Evolutionary conservation across 2,113 vertebrate species (phyloP).

Genomic region (Gymnarchus niloticus): DNA sequence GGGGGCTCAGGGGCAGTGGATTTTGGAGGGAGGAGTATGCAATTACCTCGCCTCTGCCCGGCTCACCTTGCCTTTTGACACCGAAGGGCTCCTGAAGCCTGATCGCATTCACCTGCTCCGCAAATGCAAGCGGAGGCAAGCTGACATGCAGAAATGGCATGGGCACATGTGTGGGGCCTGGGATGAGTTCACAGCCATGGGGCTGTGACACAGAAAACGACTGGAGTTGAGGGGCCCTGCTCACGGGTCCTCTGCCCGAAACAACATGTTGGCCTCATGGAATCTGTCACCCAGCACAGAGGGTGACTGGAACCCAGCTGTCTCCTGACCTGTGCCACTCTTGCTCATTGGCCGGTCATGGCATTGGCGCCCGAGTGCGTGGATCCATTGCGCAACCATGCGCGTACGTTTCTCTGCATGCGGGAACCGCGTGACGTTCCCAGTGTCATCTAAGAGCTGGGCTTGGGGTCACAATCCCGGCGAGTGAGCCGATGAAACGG

Average conservation of each 20-base stretch:
- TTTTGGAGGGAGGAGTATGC: constrained; percentile 57
- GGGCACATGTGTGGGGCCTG: neutral
- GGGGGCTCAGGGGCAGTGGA: constrained; percentile 39
- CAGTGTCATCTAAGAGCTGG: constrained; percentile 17
- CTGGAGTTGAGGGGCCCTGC: neutral
- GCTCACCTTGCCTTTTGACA: constrained; percentile 31
- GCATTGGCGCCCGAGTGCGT: constrained; percentile 36
- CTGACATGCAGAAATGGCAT: neutral
- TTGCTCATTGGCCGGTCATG: constrained; percentile 7
- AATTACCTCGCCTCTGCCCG: constrained; percentile 61
- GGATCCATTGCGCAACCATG: constrained; percentile 33
- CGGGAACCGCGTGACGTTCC: constrained; percentile 15
- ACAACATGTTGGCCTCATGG: constrained; percentile 35
- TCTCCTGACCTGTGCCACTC: neutral
- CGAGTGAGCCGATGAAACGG: neutral
- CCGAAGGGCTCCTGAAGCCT: constrained; percentile 39
- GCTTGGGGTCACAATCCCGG: constrained; percentile 22
- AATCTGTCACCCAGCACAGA: constrained; percentile 22
- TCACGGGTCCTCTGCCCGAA: constrained; percentile 36
- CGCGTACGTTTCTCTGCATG: constrained; percentile 13
- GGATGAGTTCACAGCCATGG: neutral
- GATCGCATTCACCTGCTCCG: constrained; percentile 33
- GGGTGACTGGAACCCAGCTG: neutral
- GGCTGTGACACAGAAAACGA: neutral
- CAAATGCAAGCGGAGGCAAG: constrained; percentile 23